A percentile compares a stretch with the other conserved stretches of the same genome.
phyloP scores from a whole-genome alignment of 2,797 vertebrate species.

The Hypotaenidia philippensis region DNA sequence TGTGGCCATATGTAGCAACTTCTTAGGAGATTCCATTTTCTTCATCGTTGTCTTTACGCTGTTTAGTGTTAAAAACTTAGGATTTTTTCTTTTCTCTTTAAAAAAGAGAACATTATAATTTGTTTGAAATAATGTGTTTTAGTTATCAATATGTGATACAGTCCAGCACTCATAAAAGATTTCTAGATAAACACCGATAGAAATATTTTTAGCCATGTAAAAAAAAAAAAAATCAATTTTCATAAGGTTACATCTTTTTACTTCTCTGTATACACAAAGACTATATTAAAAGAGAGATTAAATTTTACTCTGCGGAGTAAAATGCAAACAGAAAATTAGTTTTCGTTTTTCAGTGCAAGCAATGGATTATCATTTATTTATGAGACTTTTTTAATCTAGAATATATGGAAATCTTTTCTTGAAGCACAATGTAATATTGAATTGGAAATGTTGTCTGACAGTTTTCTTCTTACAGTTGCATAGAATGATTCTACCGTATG shows the following conservation, averaged over 20 bases:
- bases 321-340: conserved; percentile 96
- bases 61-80: not conserved
- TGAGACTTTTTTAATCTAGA: conserved; percentile 91
- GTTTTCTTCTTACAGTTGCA: conserved; percentile 77
- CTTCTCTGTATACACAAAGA: conserved; percentile 89
- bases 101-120: conserved; percentile 29
- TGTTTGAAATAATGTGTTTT: conserved; percentile 40
- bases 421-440: conserved; percentile 89
- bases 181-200: conserved; percentile 78
- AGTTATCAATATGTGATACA: conserved; percentile 35
- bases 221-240: conserved; percentile 88
- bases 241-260: conserved; percentile 90
- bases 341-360: conserved; percentile 90
- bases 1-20: not conserved
- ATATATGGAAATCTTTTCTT: conserved; percentile 96
- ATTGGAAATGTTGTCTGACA: conserved; percentile 86
- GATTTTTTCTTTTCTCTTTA: not conserved
- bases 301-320: conserved; percentile 91
- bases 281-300: conserved; percentile 95
- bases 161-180: conserved; percentile 57
- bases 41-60: not conserved
- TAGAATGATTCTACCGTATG: conserved; percentile 75
- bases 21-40: conserved; percentile 9
- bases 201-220: conserved; percentile 87
- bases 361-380: conserved; percentile 97